Evolutionary conservation across 1,140 invertebrate species (phyloP).

Genomic region (Lethocerus indicus): DNA sequence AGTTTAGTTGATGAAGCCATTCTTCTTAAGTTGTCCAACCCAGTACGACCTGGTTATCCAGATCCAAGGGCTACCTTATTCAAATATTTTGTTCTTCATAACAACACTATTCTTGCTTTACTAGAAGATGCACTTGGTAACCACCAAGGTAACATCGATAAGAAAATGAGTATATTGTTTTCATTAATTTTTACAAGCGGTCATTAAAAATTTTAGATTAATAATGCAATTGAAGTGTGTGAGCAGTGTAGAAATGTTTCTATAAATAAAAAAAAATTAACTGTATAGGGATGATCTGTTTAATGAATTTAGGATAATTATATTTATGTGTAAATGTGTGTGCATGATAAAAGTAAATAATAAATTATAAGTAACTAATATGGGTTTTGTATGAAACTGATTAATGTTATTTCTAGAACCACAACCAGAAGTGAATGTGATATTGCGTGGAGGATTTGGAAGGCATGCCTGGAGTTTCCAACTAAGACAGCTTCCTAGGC

Average conservation of each 20-base stretch:
- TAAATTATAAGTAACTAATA: not conserved
- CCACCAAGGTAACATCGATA: slow-evolving; percentile 46
- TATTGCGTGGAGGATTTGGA: slow-evolving; percentile 82
- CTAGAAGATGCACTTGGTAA: slow-evolving; percentile 80
- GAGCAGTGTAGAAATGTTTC: no score
- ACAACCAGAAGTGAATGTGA: slow-evolving; percentile 44
- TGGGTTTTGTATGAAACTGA: not conserved
- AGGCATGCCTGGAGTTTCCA: slow-evolving; percentile 90
- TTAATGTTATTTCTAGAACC: slow-evolving; percentile 23
- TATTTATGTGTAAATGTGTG: not conserved
- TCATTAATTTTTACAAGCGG: no score
- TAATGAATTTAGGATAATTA: not conserved
- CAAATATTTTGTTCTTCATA: slow-evolving; percentile 64
- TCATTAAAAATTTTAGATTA: no score
- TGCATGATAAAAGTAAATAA: not conserved
- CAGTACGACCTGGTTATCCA: no score
- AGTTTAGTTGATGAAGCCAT: slow-evolving; percentile 78
- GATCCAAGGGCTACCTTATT: slow-evolving; percentile 2
- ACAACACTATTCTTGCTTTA: slow-evolving; percentile 71
- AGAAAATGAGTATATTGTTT: no score
- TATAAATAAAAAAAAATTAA: no score
- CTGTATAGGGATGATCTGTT: no score
- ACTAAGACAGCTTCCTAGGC: slow-evolving; percentile 59
- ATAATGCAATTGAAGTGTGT: no score
- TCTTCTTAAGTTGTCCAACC: slow-evolving; percentile 61